phyloP scores from a whole-genome alignment of 2,888 invertebrate species.

The Apodemia zela region DNA sequence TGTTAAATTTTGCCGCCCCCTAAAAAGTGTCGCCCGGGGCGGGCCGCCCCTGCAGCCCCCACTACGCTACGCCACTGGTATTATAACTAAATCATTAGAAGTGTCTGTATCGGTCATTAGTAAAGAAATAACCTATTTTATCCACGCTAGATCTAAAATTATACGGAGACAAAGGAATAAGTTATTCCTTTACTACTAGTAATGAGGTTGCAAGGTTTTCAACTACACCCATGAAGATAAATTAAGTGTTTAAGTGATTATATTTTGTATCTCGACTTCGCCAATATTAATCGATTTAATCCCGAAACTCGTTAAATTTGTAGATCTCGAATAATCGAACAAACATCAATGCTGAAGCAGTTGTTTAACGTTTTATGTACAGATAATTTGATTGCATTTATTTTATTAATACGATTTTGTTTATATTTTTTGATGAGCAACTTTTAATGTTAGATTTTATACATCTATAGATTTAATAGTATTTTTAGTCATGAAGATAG shows the following conservation, averaged over 20 bases:
- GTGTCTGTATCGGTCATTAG: too few relatives aligned
- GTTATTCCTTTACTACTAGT: background rate
- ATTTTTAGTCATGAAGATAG: constrained; percentile 10
- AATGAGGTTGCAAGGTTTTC: background rate
- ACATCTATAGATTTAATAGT: constrained; percentile 3
- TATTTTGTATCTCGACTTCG: constrained; percentile 18
- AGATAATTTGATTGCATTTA: constrained; percentile 48
- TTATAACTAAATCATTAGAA: too few relatives aligned
- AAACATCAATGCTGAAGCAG: background rate
- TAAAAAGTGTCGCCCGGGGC: too few relatives aligned
- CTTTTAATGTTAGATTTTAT: constrained; percentile 36
- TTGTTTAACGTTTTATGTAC: constrained; percentile 11
- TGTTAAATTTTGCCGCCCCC: too few relatives aligned
- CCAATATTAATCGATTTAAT: constrained; percentile 13
- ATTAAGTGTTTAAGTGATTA: constrained; percentile 6
- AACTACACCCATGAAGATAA: constrained; percentile 5
- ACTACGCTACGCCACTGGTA: too few relatives aligned
- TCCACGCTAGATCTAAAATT: too few relatives aligned
- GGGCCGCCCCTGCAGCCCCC: too few relatives aligned
- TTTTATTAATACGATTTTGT: constrained; percentile 40
- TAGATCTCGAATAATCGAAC: constrained; percentile 12
- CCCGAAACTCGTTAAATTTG: background rate
- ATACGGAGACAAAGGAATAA: too few relatives aligned
- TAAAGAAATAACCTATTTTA: too few relatives aligned
- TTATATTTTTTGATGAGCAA: constrained; percentile 54